These are phyloP conservation scores for Limulus polyphemus DNA, from an alignment of 2,888 invertebrate genomes.

Conservation along the genomic window DNA sequence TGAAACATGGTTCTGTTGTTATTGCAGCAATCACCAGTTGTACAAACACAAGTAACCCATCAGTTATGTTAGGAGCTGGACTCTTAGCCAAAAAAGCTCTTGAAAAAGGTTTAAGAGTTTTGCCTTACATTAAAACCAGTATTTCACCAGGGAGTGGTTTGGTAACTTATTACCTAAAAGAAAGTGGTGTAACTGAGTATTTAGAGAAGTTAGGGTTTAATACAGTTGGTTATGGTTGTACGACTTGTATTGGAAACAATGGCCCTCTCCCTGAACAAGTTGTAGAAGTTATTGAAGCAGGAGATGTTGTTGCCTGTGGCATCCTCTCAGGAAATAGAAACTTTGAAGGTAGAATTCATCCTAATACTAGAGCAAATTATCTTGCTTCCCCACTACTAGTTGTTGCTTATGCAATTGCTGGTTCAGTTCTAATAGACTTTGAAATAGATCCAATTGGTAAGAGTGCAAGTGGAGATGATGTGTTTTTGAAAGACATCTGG, in stretches of 20 bases:
- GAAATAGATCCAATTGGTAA: constrained; percentile 69
- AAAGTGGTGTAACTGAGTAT: constrained; percentile 9
- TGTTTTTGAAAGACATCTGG: constrained; percentile 89
- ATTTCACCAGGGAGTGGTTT: constrained; percentile 14
- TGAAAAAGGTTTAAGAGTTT: constrained; percentile 3
- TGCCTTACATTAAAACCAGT: constrained; percentile 11
- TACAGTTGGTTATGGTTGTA: constrained; percentile 14
- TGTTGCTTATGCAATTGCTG: constrained; percentile 94
- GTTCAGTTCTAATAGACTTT: constrained; percentile 88
- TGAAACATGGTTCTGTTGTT: constrained; percentile 4
- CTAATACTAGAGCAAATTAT: constrained; percentile 91
- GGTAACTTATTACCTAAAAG: constrained; percentile 14
- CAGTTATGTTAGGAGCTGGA: constrained; percentile 7
- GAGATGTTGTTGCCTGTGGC: constrained; percentile 85
- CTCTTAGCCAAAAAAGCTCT: constrained; percentile 6
- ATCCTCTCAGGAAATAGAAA: constrained; percentile 95
- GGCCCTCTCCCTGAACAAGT: constrained; percentile 73
- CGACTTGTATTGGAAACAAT: constrained; percentile 15
- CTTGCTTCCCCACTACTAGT: constrained; percentile 93
- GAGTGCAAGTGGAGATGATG: constrained; percentile 52
- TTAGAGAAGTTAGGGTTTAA: constrained; percentile 12
- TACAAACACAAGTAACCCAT: constrained; percentile 10
- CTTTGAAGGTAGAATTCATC: constrained; percentile 96
- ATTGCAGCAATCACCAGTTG: constrained; percentile 9
- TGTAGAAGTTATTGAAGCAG: constrained; percentile 80